These are phyloP conservation scores for Bombyx huttoni DNA, from an alignment of 2,888 invertebrate species.

Conservation along the genomic window DNA sequence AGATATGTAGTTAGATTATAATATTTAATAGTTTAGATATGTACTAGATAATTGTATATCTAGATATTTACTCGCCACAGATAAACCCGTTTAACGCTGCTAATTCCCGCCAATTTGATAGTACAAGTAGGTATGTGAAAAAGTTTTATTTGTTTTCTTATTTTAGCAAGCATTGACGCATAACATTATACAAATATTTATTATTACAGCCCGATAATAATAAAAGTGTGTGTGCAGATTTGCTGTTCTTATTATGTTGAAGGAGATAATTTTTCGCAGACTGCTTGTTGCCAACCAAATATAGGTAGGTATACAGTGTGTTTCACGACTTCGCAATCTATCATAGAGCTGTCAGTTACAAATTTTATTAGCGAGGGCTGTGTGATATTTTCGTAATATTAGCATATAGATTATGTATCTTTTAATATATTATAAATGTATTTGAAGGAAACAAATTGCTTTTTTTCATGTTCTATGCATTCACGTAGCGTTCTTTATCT, in stretches of 20 bases:
- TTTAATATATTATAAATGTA: too few species aligned
- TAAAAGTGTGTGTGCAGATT: slow-evolving; percentile 17
- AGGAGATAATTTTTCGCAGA: slow-evolving; percentile 33
- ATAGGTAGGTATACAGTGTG: neutral
- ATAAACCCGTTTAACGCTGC: neutral
- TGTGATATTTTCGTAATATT: too few species aligned
- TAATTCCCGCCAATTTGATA: neutral
- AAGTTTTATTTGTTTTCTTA: slow-evolving; percentile 1
- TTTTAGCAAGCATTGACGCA: slow-evolving; percentile 13
- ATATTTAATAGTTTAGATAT: too few species aligned
- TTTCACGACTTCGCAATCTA: neutral
- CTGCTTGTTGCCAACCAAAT: slow-evolving; percentile 39
- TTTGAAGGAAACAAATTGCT: too few species aligned
- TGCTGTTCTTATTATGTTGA: slow-evolving; percentile 23
- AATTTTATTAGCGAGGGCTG: too few species aligned
- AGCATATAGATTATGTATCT: too few species aligned
- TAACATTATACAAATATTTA: slow-evolving; percentile 19
- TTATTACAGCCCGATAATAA: slow-evolving; percentile 17
- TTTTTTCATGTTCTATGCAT: too few species aligned
- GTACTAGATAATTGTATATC: too few species aligned
- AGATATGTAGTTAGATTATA: too few species aligned
- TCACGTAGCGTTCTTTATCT: too few species aligned
- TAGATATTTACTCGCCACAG: neutral
- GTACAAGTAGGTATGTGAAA: neutral
- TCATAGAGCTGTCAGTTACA: neutral